Evolutionary conservation across 2,797 vertebrate genomes (phyloP), one percentile per base, ranked within the genome.

Genomic region (Bovichtus variegatus): DNA sequence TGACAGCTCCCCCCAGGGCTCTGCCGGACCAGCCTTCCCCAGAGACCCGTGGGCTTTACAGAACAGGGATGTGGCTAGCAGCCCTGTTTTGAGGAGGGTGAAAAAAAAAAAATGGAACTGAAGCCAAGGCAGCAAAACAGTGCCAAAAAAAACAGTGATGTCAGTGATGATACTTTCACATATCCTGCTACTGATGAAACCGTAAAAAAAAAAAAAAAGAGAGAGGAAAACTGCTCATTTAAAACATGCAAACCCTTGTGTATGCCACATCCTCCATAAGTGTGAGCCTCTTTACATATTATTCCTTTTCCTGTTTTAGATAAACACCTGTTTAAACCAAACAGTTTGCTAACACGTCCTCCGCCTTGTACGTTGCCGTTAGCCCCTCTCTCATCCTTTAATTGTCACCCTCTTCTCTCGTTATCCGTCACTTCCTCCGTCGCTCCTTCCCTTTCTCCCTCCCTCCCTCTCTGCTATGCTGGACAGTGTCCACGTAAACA

Each of bases 401-500:
- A 81, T 76, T 59, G 64, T 70, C 55, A 81, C 60, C 58, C 65
- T 61, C 58, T 61, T 78, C 31, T 80, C 59, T 76, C 79, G 81
- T 69, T 78, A 63, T 89, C 62, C 76, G 25, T 80, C 65, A 73
- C 78, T 79, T 89, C 81, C 77, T 81, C 76, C 46, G 43, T 83
- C 65, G 76, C 49, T 70, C 50, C 65, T 40, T 80, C 59, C 29
- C 54, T 74, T 61, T 60, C 61, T 83, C 71, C 67, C 79, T n/a
- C n/a, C 67, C 79, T 73, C 31, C 34, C 82, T 70, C 69, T 74
- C 69, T 43, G 55, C 74, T 76, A 66, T 72, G 76, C 91, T 94
- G 94, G 94, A 96, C 93, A 94, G 87, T 74, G 89, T 97, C 95
- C 96, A 96, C 93, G 91, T 86, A 94, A 96, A 96, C 97, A 97